Conservation (phyloP, 2,113 vertebrate genomes). For the Sander vitreus region DNA sequence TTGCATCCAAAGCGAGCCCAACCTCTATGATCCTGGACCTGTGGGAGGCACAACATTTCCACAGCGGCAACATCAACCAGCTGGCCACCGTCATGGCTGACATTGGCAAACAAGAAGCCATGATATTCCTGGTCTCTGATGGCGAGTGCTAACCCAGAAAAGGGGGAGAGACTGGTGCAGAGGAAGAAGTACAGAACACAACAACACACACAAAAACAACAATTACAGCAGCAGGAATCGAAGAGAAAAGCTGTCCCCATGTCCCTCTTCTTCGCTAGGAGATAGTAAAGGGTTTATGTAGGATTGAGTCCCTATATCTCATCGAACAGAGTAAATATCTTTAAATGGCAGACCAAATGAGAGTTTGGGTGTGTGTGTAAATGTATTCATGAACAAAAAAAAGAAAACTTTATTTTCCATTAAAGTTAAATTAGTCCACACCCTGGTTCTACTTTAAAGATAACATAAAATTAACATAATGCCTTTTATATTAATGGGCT, state of each 20-base stretch:
- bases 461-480: constrained; percentile 37
- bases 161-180: constrained; percentile 49
- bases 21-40: constrained; percentile 98
- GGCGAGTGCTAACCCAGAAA: constrained; percentile 93
- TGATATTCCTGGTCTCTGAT: constrained; percentile 96
- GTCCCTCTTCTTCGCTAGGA: constrained; percentile 53
- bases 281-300: constrained; percentile 39
- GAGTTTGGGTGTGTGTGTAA: constrained; percentile 32
- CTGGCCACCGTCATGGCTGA: constrained; percentile 96
- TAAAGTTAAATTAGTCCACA: constrained; percentile 36
- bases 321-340: constrained; percentile 31
- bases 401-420: constrained; percentile 59
- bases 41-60: constrained; percentile 98
- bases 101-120: constrained; percentile 95
- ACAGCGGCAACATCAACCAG: constrained; percentile 97
- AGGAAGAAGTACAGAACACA: constrained; percentile 40
- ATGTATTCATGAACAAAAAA: constrained; percentile 30
- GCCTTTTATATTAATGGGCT: constrained; percentile 60
- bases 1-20: constrained; percentile 96
- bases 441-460: constrained; percentile 24
- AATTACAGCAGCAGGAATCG: constrained; percentile 50
- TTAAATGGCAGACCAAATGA: constrained; percentile 50
- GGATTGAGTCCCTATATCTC: constrained; percentile 46
- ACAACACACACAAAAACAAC: constrained; percentile 28
- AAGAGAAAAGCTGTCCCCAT: constrained; percentile 47